Base-by-base conservation (phyloP, 1,140 invertebrate species). In the Ceratitis capitata region DNA sequence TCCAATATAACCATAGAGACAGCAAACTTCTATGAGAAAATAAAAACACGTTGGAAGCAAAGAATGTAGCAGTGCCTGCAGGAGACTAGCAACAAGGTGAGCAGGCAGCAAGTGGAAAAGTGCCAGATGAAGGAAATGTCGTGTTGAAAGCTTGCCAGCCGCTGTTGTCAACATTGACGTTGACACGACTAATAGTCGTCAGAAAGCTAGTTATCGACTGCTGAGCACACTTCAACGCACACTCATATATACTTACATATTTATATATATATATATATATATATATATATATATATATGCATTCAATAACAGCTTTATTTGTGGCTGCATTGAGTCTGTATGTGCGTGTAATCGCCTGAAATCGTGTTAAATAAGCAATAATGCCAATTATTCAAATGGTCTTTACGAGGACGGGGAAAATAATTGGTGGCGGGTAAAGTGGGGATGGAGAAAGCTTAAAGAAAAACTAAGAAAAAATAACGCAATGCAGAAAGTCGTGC, bases 141-240 rank as follows among this genome's bases (percentile, higher is more conserved):
- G 64, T 42, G 64, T 74, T 74, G 64, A 74, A 74, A 39, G 64
- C 64, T 74, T 74, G 16, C 64, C 35, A 74, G 64, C 35, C 64
- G 35, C 64, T 74, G 32, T 74, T 74, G 64, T 74, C 64, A 74
- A 74, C 64, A 74, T 39, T 74, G 64, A 74, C 64, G 64, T 39
- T 74, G 64, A 74, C 64, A 74, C 64, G 64, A 74, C 64, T 74
- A 74, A 74, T 74, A 74, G 19, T 74, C 29, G 64, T 42, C 64
- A 74, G 64, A 42, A 42, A 74, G 64, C 64, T 39, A 74, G 64
- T 74, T 74, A 74, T 39, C 35, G 64, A 39, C 64, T 74, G 58
- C 32, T 26, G 64, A 4, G 14, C 23, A 61, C 26, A 35, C 16
- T 19, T 3, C 6, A 32, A 64, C 26, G 19, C 9, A 74, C 64